Evolutionary conservation across 23 tunicate genomes (phyloP).

Genomic region (Styela clava): DNA sequence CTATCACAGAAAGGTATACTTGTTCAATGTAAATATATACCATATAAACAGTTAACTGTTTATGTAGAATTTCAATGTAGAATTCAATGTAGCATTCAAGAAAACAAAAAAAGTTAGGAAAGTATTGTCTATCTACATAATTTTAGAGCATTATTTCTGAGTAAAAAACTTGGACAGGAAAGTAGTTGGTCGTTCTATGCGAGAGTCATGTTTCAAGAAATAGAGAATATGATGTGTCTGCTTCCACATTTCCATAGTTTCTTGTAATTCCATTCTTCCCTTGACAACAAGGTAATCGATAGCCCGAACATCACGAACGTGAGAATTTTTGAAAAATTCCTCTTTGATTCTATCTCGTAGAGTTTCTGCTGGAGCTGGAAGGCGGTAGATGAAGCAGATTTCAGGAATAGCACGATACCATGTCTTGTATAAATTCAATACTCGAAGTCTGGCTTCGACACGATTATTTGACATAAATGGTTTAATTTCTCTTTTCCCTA

Average conservation of each 20-base stretch:
- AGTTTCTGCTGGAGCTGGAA: conserved; percentile 42
- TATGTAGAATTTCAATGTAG: too few relatives aligned
- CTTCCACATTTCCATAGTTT: conserved; percentile 75
- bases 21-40: too few relatives aligned
- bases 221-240: conserved; percentile 60
- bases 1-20: too few relatives aligned
- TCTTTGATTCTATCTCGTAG: conserved; percentile 54
- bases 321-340: conserved; percentile 76
- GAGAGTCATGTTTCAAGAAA: conserved; percentile 37
- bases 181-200: conserved; percentile 48
- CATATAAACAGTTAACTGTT: too few relatives aligned
- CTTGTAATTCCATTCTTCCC: conserved; percentile 92
- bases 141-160: conserved; percentile 42
- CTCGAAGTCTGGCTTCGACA: conserved; percentile 68
- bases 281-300: conserved; percentile 75
- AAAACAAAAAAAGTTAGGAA: too few relatives aligned
- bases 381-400: conserved; percentile 37
- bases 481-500: conserved; percentile 36
- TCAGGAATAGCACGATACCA: conserved; percentile 71
- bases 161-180: conserved; percentile 84
- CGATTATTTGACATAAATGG: conserved; percentile 60
- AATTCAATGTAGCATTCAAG: too few relatives aligned
- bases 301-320: conserved; percentile 71
- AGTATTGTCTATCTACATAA: too few relatives aligned
- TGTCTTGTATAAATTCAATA: conserved; percentile 67